phyloP scores from a whole-genome alignment of 2,797 vertebrate species.

The Echiichthys vipera region DNA sequence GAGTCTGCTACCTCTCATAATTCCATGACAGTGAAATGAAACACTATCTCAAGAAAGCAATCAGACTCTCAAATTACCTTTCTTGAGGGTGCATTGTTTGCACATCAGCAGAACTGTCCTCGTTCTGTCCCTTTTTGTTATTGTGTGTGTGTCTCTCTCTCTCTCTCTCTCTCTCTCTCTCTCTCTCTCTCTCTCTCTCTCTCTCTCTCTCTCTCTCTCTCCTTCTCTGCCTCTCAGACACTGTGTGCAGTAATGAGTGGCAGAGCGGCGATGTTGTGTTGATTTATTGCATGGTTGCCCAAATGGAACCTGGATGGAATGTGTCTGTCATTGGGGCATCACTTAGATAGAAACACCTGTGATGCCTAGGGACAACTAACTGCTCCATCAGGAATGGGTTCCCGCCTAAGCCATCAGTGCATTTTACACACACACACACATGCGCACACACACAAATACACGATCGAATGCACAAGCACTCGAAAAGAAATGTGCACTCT shows the following conservation, averaged over 20 bases:
- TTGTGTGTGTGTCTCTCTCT: slow-evolving; percentile 14
- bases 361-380: slow-evolving; percentile 74
- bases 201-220: slow-evolving; percentile 19
- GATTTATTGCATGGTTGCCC: slow-evolving; percentile 84
- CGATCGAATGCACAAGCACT: not conserved
- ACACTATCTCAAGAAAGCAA: slow-evolving; percentile 76
- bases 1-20: slow-evolving; percentile 66
- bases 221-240: slow-evolving; percentile 34
- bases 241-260: slow-evolving; percentile 77
- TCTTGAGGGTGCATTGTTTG: slow-evolving; percentile 62
- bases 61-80: slow-evolving; percentile 80
- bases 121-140: slow-evolving; percentile 59
- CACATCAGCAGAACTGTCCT: slow-evolving; percentile 68
- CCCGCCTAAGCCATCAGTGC: slow-evolving; percentile 36
- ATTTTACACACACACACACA: slow-evolving; percentile 7
- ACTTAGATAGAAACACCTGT: slow-evolving; percentile 80
- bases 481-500: slow-evolving; percentile 11
- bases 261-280: slow-evolving; percentile 77
- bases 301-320: slow-evolving; percentile 77
- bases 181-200: slow-evolving; percentile 27
- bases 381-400: slow-evolving; percentile 60
- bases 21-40: slow-evolving; percentile 76
- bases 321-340: slow-evolving; percentile 76
- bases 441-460: not conserved
- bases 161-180: slow-evolving; percentile 24